A percentile compares a stretch with the other conserved stretches of the same genome.
These are phyloP conservation scores for Aphidius ervi DNA, from an alignment of 1,140 invertebrate species.

Conservation along the genomic window DNA sequence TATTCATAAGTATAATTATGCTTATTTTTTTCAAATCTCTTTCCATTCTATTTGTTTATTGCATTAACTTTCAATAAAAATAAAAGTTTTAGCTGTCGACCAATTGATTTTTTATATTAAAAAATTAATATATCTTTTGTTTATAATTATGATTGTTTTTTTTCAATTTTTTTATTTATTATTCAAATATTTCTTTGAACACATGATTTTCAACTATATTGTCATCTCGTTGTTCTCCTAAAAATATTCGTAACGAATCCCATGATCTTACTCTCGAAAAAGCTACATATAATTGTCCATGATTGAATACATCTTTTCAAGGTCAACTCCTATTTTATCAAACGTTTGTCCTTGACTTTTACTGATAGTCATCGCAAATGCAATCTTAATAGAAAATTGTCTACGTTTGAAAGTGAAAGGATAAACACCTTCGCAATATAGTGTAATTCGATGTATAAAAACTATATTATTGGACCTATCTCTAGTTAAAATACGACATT, in stretches of 20 bases:
- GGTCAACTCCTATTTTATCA: constrained; percentile 34
- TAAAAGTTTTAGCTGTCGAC: too few relatives aligned
- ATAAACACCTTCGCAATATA: constrained; percentile 11
- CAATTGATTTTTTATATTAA: too few relatives aligned
- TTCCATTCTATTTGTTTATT: too few relatives aligned
- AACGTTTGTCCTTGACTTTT: constrained; percentile 31
- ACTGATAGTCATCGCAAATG: constrained; percentile 5
- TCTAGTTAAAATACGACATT: constrained; percentile 27
- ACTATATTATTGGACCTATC: constrained; percentile 19
- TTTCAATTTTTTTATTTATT: neutral
- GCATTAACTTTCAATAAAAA: too few relatives aligned
- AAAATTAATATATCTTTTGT: too few relatives aligned
- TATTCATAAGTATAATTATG: too few relatives aligned
- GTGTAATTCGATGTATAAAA: constrained; percentile 17
- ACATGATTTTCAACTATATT: constrained; percentile 3
- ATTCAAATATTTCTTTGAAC: neutral
- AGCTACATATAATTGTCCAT: constrained; percentile 28
- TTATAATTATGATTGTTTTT: neutral
- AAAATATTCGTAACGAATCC: neutral
- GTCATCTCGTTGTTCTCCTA: neutral
- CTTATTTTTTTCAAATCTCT: too few relatives aligned
- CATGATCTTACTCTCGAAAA: constrained; percentile 16
- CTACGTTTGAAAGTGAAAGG: constrained; percentile 3
- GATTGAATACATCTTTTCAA: constrained; percentile 35
- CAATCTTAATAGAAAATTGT: constrained; percentile 1